Evolutionary conservation across 2,113 vertebrate genomes (phyloP).

Genomic region (Gymnarchus niloticus): DNA sequence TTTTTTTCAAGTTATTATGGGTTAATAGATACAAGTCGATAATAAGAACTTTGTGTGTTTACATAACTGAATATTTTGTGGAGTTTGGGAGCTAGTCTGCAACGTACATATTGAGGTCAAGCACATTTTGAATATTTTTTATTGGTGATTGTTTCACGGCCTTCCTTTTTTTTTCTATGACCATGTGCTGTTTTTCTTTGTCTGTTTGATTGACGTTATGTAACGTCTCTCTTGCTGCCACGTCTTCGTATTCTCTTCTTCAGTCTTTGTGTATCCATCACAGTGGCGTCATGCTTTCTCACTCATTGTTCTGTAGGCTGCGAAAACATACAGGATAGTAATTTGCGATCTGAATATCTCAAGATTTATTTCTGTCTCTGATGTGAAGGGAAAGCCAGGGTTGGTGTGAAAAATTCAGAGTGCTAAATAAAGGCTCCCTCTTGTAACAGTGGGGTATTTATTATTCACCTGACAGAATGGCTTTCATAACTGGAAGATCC

Average conservation of each 20-base stretch:
- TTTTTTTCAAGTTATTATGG: background rate
- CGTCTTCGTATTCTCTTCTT: background rate
- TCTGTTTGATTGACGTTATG: background rate
- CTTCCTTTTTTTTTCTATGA: background rate
- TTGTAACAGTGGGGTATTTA: slow-evolving; percentile 8
- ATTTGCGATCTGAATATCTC: background rate
- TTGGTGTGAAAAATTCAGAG: background rate
- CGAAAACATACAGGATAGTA: background rate
- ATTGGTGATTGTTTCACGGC: background rate
- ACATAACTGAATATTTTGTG: background rate
- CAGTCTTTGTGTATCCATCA: background rate
- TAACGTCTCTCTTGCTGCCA: background rate
- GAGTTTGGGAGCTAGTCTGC: background rate
- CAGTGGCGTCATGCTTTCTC: background rate
- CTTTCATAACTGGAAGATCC: background rate
- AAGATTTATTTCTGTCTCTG: background rate
- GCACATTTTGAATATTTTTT: background rate
- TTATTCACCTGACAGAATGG: slow-evolving; percentile 10
- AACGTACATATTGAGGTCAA: background rate
- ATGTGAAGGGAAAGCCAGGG: background rate
- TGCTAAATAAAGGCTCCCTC: background rate
- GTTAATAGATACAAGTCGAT: background rate
- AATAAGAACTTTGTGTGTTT: background rate
- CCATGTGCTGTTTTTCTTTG: background rate
- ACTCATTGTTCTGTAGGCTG: background rate